Conservation (phyloP, 2,113 vertebrate genomes). For the Lasiurus cinereus region DNA sequence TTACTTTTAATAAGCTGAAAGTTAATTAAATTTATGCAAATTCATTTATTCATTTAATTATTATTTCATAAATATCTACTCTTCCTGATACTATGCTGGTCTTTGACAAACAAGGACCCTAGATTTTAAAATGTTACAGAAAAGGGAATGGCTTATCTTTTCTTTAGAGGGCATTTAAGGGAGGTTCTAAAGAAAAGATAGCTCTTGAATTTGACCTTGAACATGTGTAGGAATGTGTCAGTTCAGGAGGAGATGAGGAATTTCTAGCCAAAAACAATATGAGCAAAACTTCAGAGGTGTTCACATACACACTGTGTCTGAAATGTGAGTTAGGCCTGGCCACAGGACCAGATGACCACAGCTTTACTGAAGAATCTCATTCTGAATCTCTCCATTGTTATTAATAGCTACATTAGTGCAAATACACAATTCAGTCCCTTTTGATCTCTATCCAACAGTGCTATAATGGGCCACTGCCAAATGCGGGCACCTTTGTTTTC, state of each 20-base stretch:
- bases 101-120: neutral
- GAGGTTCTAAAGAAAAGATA: neutral
- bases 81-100: neutral
- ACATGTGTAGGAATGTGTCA: neutral
- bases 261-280: neutral
- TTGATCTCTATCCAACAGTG: neutral
- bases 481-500: neutral
- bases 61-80: neutral
- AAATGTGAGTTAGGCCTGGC: neutral
- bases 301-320: neutral
- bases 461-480: neutral
- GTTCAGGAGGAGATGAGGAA: neutral
- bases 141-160: neutral
- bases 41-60: neutral
- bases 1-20: slow-evolving; percentile 26
- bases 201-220: neutral
- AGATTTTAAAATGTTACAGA: neutral
- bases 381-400: neutral
- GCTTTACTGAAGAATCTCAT: slow-evolving; percentile 30
- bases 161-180: neutral
- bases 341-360: neutral
- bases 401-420: neutral
- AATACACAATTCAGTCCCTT: neutral
- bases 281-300: neutral
- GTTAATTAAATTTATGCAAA: slow-evolving; percentile 28